Evolutionary conservation across 2,113 vertebrate species (phyloP), one percentile per base, ranked within the genome.

Genomic region (Oryzias celebensis): DNA sequence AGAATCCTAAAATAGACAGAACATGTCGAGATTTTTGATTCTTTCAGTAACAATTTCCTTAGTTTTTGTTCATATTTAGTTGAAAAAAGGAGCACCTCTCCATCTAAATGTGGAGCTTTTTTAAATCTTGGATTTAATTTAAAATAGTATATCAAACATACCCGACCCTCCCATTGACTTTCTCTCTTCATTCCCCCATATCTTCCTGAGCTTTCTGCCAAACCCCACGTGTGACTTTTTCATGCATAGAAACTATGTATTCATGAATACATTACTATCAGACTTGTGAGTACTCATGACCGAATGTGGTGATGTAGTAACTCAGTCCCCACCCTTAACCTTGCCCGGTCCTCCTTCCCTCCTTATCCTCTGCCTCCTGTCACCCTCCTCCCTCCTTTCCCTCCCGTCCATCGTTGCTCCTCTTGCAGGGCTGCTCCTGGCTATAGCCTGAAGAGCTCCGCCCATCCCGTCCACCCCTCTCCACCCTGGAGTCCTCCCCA

Each of bases 341-440:
- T 68, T 26, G 62, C 53, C 56, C 55, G 52, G 58, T 59, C 66
- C 54, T 54, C 52, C 75, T 58, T 57, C 49, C 52, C 48, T 49
- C 62, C 64, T 67, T 48, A 52, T 67, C 62, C 53, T 69, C 55
- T 85, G 51, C 70, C 62, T 68, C 28, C 56, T 81, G 8, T 68
- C 63, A 54, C 78, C 74, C 48, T 41, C 46, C 60, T 62, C 23
- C 58, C 73, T n/a, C 7, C 56, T 45, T 58, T 26, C 47, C 71
- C 73, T 64, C 46, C 56, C 78, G 60, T 80, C 83, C 85, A 77
- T 79, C 85, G 71, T 89, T 90, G 74, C 84, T 90, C 88, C 89
- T 89, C 82, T 91, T 92, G 83, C 88, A 92, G 90, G 90, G 89
- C 87, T 86, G 88, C 89, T 90, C 86, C 87, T 88, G 89, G 90